Base-by-base conservation (phyloP, 1,140 invertebrate species). In the Drosophila ananassae region DNA sequence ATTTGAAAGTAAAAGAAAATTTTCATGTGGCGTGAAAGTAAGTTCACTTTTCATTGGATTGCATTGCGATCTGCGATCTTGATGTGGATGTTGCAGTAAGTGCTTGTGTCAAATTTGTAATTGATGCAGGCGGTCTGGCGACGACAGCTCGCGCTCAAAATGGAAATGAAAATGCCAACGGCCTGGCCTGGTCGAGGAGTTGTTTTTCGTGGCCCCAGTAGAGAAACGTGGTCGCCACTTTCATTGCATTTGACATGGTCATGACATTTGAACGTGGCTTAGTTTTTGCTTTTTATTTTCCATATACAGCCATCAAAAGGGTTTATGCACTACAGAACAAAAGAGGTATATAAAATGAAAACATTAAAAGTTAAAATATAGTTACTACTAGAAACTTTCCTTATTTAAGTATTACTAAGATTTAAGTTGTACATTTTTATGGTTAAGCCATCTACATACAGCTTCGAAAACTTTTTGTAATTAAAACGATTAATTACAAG, bases 61-160 rank as follows among this genome's bases (percentile, higher is more conserved):
- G 64, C 46, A 58, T 25, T 68, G 62, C 61, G 46, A 67, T 55
- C 39, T 57, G 39, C 25, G 5, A 46, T 57, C 25, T 67, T 58
- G 56, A 51, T 75, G 56, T 71, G 60, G 46, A 74, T 44, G 41
- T 48, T 54, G 53, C 50, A 30, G 13, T 69, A 61, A 82, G 82
- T 85, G 74, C 61, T 78, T 78, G 74, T 78, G 78, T 85, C 82
- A 87, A 87, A 85, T 82, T 87, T 82, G 78, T 78, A 85, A 87
- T 85, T 78, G 78, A 77, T 74, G 12, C 50, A 13, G 41, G 41
- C 41, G 41, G 41, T 17, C n/a, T 21, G 41, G 8, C 4, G 17
- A 52, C 28, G 56, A 32, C 57, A 69, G 39, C 30, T 37, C 17
- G 63, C 34, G 61, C 46, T 64, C 53, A 28, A 39, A 74, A 58